phyloP scores from a whole-genome alignment of 64 coral and sea anemone species.

The Dendronephthya gigantea region DNA sequence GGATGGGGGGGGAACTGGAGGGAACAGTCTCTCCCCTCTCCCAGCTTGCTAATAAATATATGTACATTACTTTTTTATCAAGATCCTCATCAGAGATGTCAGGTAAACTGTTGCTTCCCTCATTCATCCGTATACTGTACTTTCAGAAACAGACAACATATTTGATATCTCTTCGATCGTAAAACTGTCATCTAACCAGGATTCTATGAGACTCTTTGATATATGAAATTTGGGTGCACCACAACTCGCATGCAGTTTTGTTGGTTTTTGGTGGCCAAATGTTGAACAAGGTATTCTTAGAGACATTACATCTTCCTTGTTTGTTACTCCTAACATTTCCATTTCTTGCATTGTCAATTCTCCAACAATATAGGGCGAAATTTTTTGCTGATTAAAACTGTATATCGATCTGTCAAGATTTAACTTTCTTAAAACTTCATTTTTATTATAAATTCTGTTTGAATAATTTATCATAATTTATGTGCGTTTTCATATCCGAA shows the following conservation, averaged over 20 bases:
- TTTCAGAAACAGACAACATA: conserved; percentile 29
- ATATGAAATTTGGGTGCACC: neutral
- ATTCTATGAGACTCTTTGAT: neutral
- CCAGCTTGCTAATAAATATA: neutral
- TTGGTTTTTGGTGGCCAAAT: neutral
- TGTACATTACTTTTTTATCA: neutral
- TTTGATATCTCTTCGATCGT: conserved; percentile 32
- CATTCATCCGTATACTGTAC: conserved; percentile 42
- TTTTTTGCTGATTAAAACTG: neutral
- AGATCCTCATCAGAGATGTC: neutral
- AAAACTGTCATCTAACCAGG: conserved; percentile 21
- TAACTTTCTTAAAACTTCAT: neutral
- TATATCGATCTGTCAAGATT: neutral
- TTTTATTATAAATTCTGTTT: neutral
- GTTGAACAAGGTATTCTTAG: neutral
- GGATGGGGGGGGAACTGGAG: too few relatives aligned
- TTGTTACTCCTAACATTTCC: neutral
- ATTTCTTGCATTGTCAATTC: neutral
- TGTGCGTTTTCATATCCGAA: too few relatives aligned
- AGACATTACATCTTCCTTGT: neutral
- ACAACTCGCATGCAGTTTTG: neutral
- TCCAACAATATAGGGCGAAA: neutral
- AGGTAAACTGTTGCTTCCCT: neutral
- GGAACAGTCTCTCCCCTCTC: too few relatives aligned
- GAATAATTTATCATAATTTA: neutral